Percentiles rank a stretch among this genome's conserved stretches.
These are phyloP conservation scores for Lerema accius DNA, from an alignment of 1,140 invertebrate genomes.

Conservation along the genomic window DNA sequence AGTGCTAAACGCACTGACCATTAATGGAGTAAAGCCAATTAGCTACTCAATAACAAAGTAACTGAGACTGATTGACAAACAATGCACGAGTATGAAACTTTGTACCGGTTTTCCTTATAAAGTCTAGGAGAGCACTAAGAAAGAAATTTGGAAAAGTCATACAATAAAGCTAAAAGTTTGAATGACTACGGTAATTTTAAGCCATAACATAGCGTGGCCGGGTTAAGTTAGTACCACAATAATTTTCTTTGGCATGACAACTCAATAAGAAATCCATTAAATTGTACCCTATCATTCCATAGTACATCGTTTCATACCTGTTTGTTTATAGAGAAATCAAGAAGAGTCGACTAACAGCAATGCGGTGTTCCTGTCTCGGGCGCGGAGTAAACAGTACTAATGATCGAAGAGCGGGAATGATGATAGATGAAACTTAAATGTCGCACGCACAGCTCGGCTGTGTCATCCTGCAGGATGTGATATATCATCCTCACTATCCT, in stretches of 20 bases:
- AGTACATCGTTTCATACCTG: conserved; percentile 6
- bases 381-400: conserved; percentile 69
- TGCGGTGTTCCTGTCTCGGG: conserved; percentile 69
- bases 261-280: background rate
- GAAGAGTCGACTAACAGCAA: conserved; percentile 65
- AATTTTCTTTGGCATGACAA: background rate
- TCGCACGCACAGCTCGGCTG: conserved; percentile 65
- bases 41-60: too few relatives aligned
- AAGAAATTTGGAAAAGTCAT: too few relatives aligned
- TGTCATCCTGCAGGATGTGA: conserved; percentile 51
- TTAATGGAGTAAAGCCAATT: too few relatives aligned
- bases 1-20: too few relatives aligned
- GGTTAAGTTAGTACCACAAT: too few relatives aligned
- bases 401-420: conserved; percentile 72
- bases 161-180: too few relatives aligned
- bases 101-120: too few relatives aligned
- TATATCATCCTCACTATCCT: conserved; percentile 46
- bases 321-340: conserved; percentile 15
- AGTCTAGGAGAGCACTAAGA: too few relatives aligned
- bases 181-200: too few relatives aligned
- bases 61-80: too few relatives aligned
- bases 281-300: background rate
- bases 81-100: too few relatives aligned
- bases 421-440: conserved; percentile 80
- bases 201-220: too few relatives aligned